Evolutionary conservation across 2,888 invertebrate species (phyloP), one percentile per base, ranked within the genome.

Genomic region (Ophion obscuratus): DNA sequence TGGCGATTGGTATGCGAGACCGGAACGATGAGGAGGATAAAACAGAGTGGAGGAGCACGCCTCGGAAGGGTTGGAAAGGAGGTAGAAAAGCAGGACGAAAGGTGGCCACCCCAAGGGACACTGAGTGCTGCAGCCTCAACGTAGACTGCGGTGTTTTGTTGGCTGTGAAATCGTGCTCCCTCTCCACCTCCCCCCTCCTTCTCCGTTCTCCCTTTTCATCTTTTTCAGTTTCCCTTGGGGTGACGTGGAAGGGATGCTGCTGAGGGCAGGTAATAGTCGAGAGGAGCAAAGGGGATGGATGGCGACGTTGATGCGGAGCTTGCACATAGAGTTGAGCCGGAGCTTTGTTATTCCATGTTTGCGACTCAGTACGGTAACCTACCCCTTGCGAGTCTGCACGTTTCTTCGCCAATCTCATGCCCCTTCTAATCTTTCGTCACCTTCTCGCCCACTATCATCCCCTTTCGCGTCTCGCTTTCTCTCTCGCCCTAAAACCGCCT

Each of bases 301-400:
- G 76, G 80, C 64, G 68, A 76, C 70, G 76, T 68, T 79, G 85
- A 82, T 75, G 75, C 85, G 79, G 64, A 82, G 67, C 81, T 79
- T 85, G 76, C 82, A 73, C 82, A 67, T 31, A 40, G 57, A 62
- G 71, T 78, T 61, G 70, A 75, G 71, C 74, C 67, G 61, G 76
- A 62, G 81, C 86, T 81, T 86, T 88, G 87, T 87, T 87, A 87
- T 88, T 86, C 84, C 80, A 85, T 86, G 86, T 87, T 87, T 83
- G 84, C 83, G 81, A 86, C 79, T 83, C 74, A 53, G 81, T 79
- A 71, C 64, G 81, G 80, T 86, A 87, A 88, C 88, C 81, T 87
- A 85, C 84, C 87, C 83, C 27, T 76, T 76, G 73, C 86, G 74
- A 83, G 83, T 75, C 80, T 77, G 83, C 83, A 80, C 83, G 83